phyloP scores from a whole-genome alignment of 2,797 vertebrate species.

The Tachyglossus aculeatus region DNA sequence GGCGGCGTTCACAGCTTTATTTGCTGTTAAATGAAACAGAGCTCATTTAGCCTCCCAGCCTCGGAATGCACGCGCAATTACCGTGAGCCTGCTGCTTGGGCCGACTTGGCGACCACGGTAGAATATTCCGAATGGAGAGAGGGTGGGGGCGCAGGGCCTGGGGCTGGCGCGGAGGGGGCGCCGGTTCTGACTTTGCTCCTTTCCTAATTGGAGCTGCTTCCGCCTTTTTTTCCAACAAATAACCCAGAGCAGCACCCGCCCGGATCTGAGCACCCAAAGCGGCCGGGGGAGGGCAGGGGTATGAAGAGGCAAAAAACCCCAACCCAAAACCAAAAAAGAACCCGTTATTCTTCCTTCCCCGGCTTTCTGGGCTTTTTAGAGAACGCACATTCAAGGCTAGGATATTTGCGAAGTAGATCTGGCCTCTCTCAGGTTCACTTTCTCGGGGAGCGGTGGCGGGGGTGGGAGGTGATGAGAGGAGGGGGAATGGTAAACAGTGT shows the following conservation, averaged over 20 bases:
- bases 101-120: conserved; percentile 33
- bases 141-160: background rate
- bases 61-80: conserved; percentile 51
- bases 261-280: background rate
- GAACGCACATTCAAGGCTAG: background rate
- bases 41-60: conserved; percentile 38
- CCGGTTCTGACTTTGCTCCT: conserved; percentile 36
- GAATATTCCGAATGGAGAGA: background rate
- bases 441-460: too few species aligned
- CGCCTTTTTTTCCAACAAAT: conserved; percentile 12
- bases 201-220: conserved; percentile 31
- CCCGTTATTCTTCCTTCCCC: background rate
- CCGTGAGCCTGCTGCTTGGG: conserved; percentile 52
- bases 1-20: conserved; percentile 42
- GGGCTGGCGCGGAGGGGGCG: background rate
- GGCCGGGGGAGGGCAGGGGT: background rate
- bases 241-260: background rate
- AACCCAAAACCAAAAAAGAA: background rate
- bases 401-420: conserved; percentile 36
- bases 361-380: background rate
- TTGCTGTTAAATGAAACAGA: conserved; percentile 58
- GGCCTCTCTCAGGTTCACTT: conserved; percentile 29
- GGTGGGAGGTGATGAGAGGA: too few species aligned
- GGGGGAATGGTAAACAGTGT: too few species aligned
- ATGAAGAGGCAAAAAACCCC: background rate